phyloP scores from a whole-genome alignment of 2,113 vertebrate species.

The Vireo altiloquus region DNA sequence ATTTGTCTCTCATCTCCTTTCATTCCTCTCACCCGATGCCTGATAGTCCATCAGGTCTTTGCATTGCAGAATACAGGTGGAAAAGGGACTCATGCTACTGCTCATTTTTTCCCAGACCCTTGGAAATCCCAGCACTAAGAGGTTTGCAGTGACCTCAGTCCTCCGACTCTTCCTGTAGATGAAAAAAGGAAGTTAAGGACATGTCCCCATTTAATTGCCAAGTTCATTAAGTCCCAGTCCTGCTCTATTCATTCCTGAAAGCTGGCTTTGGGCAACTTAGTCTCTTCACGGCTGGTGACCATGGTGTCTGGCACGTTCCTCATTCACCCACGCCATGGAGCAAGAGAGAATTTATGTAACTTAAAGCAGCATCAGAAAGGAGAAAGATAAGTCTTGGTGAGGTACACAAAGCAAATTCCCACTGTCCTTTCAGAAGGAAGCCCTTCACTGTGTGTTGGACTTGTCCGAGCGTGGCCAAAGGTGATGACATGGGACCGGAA shows the following conservation, averaged over 20 bases:
- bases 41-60: neutral
- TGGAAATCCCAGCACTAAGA: neutral
- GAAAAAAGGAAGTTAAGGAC: neutral
- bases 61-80: neutral
- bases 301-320: neutral
- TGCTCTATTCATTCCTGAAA: neutral
- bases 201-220: neutral
- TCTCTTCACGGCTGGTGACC: neutral
- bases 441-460: neutral
- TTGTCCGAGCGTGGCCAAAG: neutral
- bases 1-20: neutral
- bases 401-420: neutral
- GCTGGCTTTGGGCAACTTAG: neutral
- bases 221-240: neutral
- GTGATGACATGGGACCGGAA: neutral
- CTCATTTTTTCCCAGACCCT: neutral
- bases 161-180: neutral
- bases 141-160: neutral
- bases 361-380: neutral
- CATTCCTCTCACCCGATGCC: neutral
- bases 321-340: fast-evolving
- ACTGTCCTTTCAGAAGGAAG: neutral
- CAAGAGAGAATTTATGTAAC: neutral
- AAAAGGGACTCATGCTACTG: neutral
- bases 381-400: neutral